Conservation (phyloP, 2,113 vertebrate genomes). For the Stegastes partitus region DNA sequence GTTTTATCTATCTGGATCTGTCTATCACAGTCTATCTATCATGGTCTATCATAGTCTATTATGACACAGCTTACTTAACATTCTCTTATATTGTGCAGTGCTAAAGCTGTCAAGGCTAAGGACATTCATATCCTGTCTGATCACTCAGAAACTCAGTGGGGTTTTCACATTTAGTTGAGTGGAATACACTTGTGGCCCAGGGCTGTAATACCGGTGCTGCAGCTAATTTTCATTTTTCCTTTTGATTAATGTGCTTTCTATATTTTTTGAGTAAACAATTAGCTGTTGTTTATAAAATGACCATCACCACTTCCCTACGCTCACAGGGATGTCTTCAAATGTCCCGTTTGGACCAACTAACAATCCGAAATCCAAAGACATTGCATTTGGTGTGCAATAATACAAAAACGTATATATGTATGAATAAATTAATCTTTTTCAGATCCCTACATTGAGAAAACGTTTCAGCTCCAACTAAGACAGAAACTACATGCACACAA, state of each 20-base stretch:
- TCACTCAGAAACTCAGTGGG: constrained; percentile 32
- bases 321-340: background rate
- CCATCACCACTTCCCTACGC: background rate
- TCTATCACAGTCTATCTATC: no score
- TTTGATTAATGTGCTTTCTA: background rate
- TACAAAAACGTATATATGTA: background rate
- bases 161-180: background rate
- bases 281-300: background rate
- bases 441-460: background rate
- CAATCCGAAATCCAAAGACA: no score
- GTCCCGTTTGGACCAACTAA: background rate
- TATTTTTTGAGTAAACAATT: background rate
- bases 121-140: constrained; percentile 25
- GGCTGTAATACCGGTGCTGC: background rate
- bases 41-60: no score
- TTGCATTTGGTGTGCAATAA: no score
- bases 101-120: constrained; percentile 52
- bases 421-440: background rate
- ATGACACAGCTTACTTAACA: constrained; percentile 46
- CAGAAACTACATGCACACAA: background rate
- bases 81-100: constrained; percentile 53
- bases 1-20: no score
- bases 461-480: background rate
- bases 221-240: background rate
- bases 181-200: background rate